phyloP scores from a whole-genome alignment of 2,797 vertebrate genomes.

The Sphaeramia orbicularis region DNA sequence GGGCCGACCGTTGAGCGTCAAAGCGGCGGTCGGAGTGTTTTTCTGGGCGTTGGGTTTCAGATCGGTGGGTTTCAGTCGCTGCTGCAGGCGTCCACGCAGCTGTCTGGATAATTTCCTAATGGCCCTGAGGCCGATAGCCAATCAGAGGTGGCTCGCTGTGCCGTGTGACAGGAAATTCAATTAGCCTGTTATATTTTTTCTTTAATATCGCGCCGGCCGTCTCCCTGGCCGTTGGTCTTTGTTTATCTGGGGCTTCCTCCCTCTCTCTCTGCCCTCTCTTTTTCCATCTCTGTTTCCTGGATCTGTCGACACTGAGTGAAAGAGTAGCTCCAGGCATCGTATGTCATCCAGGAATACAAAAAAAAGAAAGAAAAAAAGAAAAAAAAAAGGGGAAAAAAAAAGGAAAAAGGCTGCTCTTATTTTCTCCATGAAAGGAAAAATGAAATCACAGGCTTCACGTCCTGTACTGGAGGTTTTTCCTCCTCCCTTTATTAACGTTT shows the following conservation, averaged over 20 bases:
- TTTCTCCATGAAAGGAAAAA: constrained; percentile 41
- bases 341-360: constrained; percentile 61
- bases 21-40: neutral
- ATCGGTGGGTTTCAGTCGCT: neutral
- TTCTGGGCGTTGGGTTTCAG: neutral
- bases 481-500: constrained; percentile 1
- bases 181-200: constrained; percentile 53
- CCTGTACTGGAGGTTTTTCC: constrained; percentile 12
- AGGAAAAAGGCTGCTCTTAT: constrained; percentile 20
- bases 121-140: constrained; percentile 55
- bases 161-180: constrained; percentile 69
- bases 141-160: constrained; percentile 57
- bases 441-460: constrained; percentile 35
- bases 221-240: constrained; percentile 7
- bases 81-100: constrained; percentile 37
- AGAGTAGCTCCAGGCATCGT: constrained; percentile 38
- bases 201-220: constrained; percentile 26
- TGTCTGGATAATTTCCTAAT: constrained; percentile 60
- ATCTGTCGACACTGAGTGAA: constrained; percentile 38
- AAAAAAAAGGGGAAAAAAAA: neutral
- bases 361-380: constrained; percentile 15
- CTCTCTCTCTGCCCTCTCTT: constrained; percentile 20
- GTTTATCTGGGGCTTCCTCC: neutral
- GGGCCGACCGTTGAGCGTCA: neutral
- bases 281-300: constrained; percentile 39